These are phyloP conservation scores for Zophobas morio DNA, from an alignment of 1,140 invertebrate genomes.

Conservation along the genomic window DNA sequence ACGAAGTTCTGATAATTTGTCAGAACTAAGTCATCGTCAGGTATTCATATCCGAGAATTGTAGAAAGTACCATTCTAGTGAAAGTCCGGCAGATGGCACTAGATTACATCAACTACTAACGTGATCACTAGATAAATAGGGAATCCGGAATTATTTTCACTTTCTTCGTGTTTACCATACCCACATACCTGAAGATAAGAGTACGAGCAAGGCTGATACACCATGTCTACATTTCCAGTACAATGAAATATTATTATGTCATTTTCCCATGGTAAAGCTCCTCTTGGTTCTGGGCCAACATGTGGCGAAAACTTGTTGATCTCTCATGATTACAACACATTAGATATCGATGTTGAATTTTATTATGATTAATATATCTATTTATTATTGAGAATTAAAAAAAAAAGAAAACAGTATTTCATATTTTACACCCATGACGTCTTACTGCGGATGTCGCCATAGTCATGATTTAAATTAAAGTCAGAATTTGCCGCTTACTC, in stretches of 20 bases:
- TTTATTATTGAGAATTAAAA: no score
- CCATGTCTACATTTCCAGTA: background rate
- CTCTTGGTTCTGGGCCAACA: no score
- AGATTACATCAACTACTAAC: slow-evolving; percentile 31
- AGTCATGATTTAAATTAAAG: no score
- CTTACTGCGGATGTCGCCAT: no score
- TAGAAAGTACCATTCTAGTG: slow-evolving; percentile 32
- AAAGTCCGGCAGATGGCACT: slow-evolving; percentile 37
- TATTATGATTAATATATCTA: no score
- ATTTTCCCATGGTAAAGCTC: background rate
- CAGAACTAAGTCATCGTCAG: slow-evolving; percentile 7
- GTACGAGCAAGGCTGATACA: background rate
- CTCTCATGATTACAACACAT: no score
- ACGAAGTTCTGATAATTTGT: background rate
- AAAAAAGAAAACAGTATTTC: no score
- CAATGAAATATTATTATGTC: background rate
- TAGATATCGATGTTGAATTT: no score
- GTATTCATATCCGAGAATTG: background rate
- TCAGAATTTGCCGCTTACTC: no score
- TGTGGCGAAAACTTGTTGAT: no score
- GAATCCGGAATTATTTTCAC: slow-evolving; percentile 41
- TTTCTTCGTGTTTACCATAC: slow-evolving; percentile 24
- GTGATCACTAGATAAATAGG: slow-evolving; percentile 29
- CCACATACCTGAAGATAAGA: background rate
- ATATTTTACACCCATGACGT: no score